phyloP scores from a whole-genome alignment of 2,888 invertebrate species.

The Drosophila ustulata region DNA sequence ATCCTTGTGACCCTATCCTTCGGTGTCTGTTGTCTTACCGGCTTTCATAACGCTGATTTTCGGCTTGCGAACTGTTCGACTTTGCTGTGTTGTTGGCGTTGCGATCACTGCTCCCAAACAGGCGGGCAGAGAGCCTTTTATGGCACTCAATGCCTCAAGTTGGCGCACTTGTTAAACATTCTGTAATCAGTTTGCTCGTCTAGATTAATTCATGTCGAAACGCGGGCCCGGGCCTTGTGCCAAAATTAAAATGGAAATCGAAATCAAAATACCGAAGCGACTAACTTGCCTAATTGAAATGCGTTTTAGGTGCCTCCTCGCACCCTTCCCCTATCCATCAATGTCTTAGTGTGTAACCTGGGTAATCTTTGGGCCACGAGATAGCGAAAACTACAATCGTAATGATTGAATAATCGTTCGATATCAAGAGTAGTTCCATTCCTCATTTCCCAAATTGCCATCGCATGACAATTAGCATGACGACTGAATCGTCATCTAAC shows the following conservation, averaged over 20 bases:
- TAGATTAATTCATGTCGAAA: constrained; percentile 74
- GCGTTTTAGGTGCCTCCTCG: constrained; percentile 43
- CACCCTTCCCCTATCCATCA: neutral
- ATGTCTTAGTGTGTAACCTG: constrained; percentile 26
- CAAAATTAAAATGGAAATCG: constrained; percentile 54
- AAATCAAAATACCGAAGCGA: constrained; percentile 36
- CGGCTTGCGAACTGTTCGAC: constrained; percentile 29
- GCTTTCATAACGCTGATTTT: constrained; percentile 55
- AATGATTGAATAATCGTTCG: constrained; percentile 43
- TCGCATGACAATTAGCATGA: constrained; percentile 28
- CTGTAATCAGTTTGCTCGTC: constrained; percentile 70
- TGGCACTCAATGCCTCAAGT: constrained; percentile 27
- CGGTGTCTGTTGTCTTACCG: constrained; percentile 52
- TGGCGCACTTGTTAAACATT: constrained; percentile 42
- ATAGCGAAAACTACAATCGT: constrained; percentile 38
- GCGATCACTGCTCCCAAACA: constrained; percentile 59
- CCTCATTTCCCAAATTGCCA: neutral
- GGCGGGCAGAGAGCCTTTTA: constrained; percentile 56
- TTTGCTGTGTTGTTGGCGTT: constrained; percentile 54
- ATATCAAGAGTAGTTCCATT: constrained; percentile 3
- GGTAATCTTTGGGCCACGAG: constrained; percentile 57
- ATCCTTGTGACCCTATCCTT: constrained; percentile 12
- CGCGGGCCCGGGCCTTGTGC: constrained; percentile 34
- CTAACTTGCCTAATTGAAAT: constrained; percentile 40
- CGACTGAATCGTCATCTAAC: constrained; percentile 28